Evolutionary conservation across 2,113 vertebrate genomes (phyloP).

Genomic region (Elanoides forficatus): DNA sequence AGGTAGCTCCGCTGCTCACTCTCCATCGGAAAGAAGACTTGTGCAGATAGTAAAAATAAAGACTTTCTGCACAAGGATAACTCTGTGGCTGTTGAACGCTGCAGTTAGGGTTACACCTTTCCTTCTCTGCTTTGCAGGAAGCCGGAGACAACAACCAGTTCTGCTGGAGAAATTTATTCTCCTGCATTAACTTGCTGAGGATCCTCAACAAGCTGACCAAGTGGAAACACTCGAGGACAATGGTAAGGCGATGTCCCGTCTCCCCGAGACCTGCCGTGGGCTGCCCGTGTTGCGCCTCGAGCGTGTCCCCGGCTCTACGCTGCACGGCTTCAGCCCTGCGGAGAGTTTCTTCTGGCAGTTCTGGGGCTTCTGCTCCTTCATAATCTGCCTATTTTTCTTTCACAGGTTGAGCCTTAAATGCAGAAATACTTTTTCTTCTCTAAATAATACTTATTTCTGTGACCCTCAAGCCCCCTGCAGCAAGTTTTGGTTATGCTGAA

Average conservation of each 20-base stretch:
- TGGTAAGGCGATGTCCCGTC: constrained; percentile 74
- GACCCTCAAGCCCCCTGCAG: not conserved
- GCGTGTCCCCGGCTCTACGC: accelerated
- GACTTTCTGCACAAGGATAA: not conserved
- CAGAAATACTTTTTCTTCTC: not conserved
- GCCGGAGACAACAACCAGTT: constrained; percentile 92
- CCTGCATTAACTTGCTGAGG: constrained; percentile 93
- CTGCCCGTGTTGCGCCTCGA: accelerated
- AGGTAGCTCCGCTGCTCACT: not conserved
- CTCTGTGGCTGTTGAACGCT: accelerated
- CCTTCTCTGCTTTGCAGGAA: constrained; percentile 76
- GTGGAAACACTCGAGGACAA: constrained; percentile 98
- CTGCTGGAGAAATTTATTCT: constrained; percentile 97
- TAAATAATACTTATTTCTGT: not conserved
- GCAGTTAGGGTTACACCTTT: not conserved
- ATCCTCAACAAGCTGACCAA: constrained; percentile 97
- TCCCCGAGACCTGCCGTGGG: not conserved
- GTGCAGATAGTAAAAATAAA: not conserved
- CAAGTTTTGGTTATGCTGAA: not conserved
- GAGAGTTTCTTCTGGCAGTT: not conserved
- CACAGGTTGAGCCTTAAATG: not conserved
- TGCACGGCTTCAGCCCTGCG: accelerated
- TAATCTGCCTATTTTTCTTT: not conserved
- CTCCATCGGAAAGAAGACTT: not conserved
- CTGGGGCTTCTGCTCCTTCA: not conserved